Percentiles rank a stretch among this genome's conserved stretches.
Conservation (phyloP, 2,888 invertebrate species). For the Lochmaea crataegi region DNA sequence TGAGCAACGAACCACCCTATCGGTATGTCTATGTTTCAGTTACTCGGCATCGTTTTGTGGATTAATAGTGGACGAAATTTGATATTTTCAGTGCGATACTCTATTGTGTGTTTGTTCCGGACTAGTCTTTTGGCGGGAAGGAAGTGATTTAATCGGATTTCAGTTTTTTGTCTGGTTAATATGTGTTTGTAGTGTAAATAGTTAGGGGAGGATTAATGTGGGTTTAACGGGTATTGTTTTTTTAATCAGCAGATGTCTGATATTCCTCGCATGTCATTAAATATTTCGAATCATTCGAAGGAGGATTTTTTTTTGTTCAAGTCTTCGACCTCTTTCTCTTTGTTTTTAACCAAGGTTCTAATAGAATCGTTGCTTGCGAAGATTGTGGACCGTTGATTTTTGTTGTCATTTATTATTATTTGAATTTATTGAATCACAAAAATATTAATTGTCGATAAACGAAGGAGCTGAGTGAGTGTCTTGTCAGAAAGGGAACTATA, state of each 20-base stretch:
- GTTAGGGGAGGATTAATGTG: conserved; percentile 4
- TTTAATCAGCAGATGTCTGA: background rate
- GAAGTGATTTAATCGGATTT: conserved; percentile 18
- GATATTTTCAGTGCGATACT: conserved; percentile 39
- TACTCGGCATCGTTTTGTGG: conserved; percentile 44
- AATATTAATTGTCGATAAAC: too few species aligned
- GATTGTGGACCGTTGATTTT: too few species aligned
- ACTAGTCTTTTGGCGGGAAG: conserved; percentile 12
- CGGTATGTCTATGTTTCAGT: conserved; percentile 42
- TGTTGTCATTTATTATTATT: too few species aligned
- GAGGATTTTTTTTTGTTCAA: too few species aligned
- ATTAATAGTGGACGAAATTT: conserved; percentile 51
- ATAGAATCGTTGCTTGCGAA: too few species aligned
- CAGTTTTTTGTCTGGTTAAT: background rate
- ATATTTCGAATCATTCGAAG: too few species aligned
- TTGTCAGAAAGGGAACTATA: too few species aligned
- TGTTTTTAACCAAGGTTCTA: too few species aligned
- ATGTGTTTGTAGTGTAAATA: conserved; percentile 7
- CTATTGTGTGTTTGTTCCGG: conserved; percentile 32
- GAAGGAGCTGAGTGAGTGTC: too few species aligned
- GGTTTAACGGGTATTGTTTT: background rate
- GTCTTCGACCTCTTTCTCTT: too few species aligned
- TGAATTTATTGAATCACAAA: too few species aligned
- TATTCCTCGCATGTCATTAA: background rate
- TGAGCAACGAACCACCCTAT: conserved; percentile 33